These are phyloP conservation scores for Ariolimax columbianus DNA, from an alignment of 2,888 invertebrate genomes.

Conservation along the genomic window DNA sequence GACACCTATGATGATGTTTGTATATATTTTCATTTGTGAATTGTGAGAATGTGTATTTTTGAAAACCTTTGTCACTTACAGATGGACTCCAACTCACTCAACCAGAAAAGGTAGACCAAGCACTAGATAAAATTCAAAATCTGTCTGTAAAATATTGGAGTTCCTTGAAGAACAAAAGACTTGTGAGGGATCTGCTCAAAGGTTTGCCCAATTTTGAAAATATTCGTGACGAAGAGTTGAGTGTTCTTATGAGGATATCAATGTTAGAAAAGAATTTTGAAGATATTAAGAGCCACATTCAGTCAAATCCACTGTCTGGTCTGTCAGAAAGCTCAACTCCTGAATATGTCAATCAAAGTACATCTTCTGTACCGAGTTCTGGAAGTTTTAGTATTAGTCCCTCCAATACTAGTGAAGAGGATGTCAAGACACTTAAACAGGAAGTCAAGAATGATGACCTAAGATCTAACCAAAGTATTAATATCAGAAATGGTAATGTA, in stretches of 20 bases:
- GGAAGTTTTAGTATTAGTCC: not conserved
- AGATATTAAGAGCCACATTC: not conserved
- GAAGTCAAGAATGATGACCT: not conserved
- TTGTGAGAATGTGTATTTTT: not conserved
- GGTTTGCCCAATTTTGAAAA: conserved; percentile 16
- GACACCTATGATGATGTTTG: no score
- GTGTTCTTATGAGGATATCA: not conserved
- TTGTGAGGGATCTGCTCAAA: not conserved
- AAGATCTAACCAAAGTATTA: not conserved
- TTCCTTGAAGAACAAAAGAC: not conserved
- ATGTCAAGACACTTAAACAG: not conserved
- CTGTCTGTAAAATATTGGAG: not conserved
- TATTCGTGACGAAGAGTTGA: not conserved
- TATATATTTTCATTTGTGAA: not conserved
- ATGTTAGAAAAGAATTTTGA: not conserved
- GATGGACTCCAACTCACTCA: not conserved
- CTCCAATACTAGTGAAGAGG: not conserved
- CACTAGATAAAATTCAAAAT: not conserved
- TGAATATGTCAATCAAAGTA: not conserved
- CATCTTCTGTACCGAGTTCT: not conserved
- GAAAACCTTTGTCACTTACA: not conserved
- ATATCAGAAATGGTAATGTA: not conserved
- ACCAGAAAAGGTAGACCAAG: not conserved
- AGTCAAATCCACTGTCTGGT: not conserved
- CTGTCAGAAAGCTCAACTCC: not conserved